Conservation (phyloP, 2,113 vertebrate species). For the Saiga tatarica region DNA sequence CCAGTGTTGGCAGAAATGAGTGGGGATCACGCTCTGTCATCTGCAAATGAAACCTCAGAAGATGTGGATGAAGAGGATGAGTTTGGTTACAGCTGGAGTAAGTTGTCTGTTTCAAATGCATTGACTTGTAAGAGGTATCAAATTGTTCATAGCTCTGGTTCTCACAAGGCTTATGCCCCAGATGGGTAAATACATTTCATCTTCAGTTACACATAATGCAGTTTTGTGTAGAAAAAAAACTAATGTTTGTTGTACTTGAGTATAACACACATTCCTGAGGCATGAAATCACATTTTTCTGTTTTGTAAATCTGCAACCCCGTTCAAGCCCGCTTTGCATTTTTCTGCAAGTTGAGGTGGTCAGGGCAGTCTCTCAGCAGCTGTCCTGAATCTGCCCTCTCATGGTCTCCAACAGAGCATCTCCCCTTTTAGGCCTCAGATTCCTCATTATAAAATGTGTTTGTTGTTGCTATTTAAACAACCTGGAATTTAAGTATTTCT, state of each 20-base stretch:
- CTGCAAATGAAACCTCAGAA: conserved; percentile 74
- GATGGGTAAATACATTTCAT: not conserved
- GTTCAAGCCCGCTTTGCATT: not conserved
- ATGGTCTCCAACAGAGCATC: not conserved
- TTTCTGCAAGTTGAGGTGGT: not conserved
- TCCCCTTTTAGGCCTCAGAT: not conserved
- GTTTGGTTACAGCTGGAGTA: conserved; percentile 96
- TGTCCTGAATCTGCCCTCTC: too few relatives aligned
- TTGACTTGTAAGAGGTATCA: not conserved
- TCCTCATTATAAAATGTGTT: not conserved
- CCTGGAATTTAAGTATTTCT: not conserved
- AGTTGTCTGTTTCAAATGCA: conserved; percentile 76
- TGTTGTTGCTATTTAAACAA: not conserved
- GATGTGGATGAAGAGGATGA: conserved; percentile 87
- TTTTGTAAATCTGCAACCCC: not conserved
- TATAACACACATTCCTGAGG: conserved; percentile 8
- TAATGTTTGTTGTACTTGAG: conserved; percentile 49
- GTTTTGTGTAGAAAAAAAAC: not conserved
- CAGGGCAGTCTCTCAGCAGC: not conserved
- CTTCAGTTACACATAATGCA: not conserved
- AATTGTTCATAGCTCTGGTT: not conserved
- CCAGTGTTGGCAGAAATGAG: conserved; percentile 81
- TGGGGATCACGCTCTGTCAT: conserved; percentile 79
- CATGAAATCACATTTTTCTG: conserved; percentile 3
- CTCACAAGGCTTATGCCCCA: not conserved